phyloP scores from a whole-genome alignment of 1,140 invertebrate genomes.

The Drosophila chauvacae region DNA sequence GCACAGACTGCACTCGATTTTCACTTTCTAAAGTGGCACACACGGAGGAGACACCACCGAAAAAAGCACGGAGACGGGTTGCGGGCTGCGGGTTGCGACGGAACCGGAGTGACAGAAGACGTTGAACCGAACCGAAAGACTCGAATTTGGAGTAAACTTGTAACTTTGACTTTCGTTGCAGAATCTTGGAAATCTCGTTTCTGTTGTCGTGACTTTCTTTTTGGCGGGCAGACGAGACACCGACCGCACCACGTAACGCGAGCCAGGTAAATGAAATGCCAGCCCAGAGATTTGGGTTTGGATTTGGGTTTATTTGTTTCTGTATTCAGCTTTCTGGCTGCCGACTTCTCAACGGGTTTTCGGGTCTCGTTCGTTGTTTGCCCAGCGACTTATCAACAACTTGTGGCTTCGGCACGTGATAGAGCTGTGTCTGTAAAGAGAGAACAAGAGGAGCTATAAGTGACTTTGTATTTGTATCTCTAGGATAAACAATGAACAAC shows the following conservation, averaged over 20 bases:
- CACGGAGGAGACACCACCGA: constrained; percentile 33
- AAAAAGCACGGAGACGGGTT: constrained; percentile 7
- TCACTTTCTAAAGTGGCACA: constrained; percentile 82
- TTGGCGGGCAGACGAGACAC: constrained; percentile 56
- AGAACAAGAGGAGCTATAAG: background rate
- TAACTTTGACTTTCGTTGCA: constrained; percentile 83
- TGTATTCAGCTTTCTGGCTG: constrained; percentile 21
- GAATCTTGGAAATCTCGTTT: constrained; percentile 83
- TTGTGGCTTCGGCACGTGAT: constrained; percentile 60
- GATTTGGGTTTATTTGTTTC: constrained; percentile 45
- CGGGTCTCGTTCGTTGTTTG: constrained; percentile 34
- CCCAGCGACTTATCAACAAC: constrained; percentile 41
- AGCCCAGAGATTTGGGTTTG: constrained; percentile 27
- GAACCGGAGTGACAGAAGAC: constrained; percentile 41
- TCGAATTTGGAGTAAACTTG: constrained; percentile 68
- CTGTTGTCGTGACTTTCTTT: constrained; percentile 82
- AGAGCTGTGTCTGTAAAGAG: constrained; percentile 29
- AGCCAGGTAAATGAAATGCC: constrained; percentile 68
- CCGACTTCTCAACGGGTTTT: constrained; percentile 31
- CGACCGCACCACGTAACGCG: constrained; percentile 63
- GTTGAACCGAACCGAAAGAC: constrained; percentile 69
- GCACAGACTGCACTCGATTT: constrained; percentile 68
- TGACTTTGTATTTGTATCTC: background rate
- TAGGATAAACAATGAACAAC: constrained; percentile 1
- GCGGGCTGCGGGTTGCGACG: background rate